These are phyloP conservation scores for Gymnothorax reevesii DNA, from an alignment of 2,797 vertebrate genomes.

Conservation along the genomic window DNA sequence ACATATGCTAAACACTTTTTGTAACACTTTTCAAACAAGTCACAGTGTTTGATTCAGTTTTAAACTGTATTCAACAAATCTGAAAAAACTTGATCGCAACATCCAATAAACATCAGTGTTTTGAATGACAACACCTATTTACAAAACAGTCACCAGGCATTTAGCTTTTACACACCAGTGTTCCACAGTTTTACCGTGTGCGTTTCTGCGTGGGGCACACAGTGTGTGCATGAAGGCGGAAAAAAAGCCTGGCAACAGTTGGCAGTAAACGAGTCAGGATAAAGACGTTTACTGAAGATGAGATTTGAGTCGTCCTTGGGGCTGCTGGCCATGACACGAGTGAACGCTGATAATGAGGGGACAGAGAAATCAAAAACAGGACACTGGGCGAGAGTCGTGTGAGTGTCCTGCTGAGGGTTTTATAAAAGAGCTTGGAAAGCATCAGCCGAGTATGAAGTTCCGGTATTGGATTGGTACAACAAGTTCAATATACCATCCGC, in stretches of 20 bases:
- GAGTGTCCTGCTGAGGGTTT: slow-evolving; percentile 56
- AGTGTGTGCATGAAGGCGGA: slow-evolving; percentile 24
- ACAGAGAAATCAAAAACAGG: slow-evolving; percentile 57
- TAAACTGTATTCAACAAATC: too few species aligned
- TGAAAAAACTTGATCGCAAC: too few species aligned
- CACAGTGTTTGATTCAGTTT: too few species aligned
- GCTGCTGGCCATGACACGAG: slow-evolving; percentile 27
- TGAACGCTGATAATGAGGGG: slow-evolving; percentile 30
- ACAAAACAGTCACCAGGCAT: too few species aligned
- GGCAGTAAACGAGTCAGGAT: slow-evolving; percentile 47
- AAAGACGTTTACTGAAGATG: slow-evolving; percentile 39
- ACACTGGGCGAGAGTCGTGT: slow-evolving; percentile 48
- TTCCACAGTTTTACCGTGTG: background rate
- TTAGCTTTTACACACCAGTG: too few species aligned
- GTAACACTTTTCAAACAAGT: too few species aligned
- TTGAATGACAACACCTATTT: too few species aligned
- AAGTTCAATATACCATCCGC: slow-evolving; percentile 42
- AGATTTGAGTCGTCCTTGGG: slow-evolving; percentile 29
- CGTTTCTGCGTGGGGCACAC: slow-evolving; percentile 38
- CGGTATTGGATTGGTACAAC: slow-evolving; percentile 28
- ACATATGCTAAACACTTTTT: too few species aligned
- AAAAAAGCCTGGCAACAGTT: slow-evolving; percentile 46
- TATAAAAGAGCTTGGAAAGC: slow-evolving; percentile 57
- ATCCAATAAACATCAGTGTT: too few species aligned
- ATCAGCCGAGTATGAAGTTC: slow-evolving; percentile 35